These are phyloP conservation scores for Bovichtus variegatus DNA, from an alignment of 2,797 vertebrate species.

Conservation along the genomic window DNA sequence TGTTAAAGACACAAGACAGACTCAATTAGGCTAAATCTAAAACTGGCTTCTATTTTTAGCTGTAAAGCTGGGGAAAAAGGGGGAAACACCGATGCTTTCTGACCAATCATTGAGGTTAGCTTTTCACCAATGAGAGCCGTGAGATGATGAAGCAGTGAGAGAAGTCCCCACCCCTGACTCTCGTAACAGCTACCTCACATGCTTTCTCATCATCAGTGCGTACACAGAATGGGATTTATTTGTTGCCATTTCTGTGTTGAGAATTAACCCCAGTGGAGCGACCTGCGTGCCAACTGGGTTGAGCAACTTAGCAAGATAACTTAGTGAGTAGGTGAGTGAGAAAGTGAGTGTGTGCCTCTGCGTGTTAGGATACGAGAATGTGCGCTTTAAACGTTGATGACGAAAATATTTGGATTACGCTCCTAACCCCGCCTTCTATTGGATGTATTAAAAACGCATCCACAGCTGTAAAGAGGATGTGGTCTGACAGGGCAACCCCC, in stretches of 20 bases:
- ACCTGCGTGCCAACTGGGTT: not conserved
- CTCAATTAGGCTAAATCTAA: conserved; percentile 73
- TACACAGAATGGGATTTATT: conserved; percentile 7
- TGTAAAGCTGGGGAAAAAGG: conserved; percentile 62
- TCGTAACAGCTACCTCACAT: conserved; percentile 1
- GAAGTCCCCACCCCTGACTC: conserved; percentile 33
- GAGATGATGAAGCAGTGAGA: conserved; percentile 27
- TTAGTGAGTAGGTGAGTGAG: not conserved
- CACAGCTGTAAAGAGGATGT: conserved; percentile 37
- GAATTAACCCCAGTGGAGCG: not conserved
- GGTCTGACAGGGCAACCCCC: conserved; percentile 14
- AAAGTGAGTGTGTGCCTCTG: not conserved
- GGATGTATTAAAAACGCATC: conserved; percentile 20
- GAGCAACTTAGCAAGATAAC: conserved; percentile 18
- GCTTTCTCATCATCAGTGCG: conserved; percentile 24
- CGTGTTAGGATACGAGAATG: conserved; percentile 3
- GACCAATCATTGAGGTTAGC: conserved; percentile 70
- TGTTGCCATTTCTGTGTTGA: not conserved
- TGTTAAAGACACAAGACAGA: conserved; percentile 49
- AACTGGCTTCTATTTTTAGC: conserved; percentile 74
- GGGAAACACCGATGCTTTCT: conserved; percentile 64
- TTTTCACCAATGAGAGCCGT: conserved; percentile 64
- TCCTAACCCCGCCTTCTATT: not conserved
- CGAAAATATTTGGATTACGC: conserved; percentile 32
- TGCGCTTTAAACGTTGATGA: conserved; percentile 17